Evolutionary conservation across 2,113 vertebrate species (phyloP).

Genomic region (Gasterosteus aculeatus): DNA sequence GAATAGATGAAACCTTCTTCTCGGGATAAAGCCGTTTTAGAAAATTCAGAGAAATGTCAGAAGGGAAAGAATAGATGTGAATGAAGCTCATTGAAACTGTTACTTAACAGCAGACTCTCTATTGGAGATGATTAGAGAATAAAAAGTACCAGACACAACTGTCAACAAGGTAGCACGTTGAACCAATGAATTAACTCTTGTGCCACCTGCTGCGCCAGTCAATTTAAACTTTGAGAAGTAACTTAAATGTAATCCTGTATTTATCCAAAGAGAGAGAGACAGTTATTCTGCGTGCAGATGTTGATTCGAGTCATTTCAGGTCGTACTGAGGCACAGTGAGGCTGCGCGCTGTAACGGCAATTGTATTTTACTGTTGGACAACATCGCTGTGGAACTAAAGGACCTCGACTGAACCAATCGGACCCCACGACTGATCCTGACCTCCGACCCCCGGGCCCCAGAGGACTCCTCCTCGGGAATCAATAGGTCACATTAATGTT

Average conservation of each 20-base stretch:
- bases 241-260: neutral
- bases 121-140: neutral
- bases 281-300: too few relatives aligned
- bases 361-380: neutral
- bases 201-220: too few relatives aligned
- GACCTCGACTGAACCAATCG: neutral
- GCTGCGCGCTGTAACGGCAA: neutral
- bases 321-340: too few relatives aligned
- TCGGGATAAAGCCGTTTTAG: neutral
- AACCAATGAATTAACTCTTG: neutral
- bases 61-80: neutral
- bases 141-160: neutral
- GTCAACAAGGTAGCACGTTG: neutral
- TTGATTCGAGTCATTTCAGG: too few relatives aligned
- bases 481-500: constrained; percentile 31
- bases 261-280: too few relatives aligned
- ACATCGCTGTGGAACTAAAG: neutral
- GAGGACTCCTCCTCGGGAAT: constrained; percentile 3
- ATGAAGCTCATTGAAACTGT: neutral
- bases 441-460: neutral
- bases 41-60: constrained; percentile 14
- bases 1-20: neutral
- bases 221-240: too few relatives aligned
- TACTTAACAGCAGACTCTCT: neutral
- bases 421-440: neutral